These are phyloP conservation scores for Epiblema foenella DNA, from an alignment of 2,888 invertebrate genomes.

Conservation along the genomic window DNA sequence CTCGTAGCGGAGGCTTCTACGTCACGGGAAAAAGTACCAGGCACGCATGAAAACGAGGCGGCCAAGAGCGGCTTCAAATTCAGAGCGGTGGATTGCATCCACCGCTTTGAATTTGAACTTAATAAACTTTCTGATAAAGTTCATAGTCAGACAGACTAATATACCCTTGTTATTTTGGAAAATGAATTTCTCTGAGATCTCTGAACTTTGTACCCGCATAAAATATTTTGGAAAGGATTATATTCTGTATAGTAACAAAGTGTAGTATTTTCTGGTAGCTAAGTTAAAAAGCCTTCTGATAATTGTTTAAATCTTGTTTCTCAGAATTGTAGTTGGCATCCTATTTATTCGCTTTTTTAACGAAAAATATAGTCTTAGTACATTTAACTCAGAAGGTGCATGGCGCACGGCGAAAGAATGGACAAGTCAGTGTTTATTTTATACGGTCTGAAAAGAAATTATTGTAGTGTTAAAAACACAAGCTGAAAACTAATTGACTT, in stretches of 20 bases:
- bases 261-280: constrained; percentile 4
- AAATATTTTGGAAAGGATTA: constrained; percentile 29
- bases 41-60: constrained; percentile 11
- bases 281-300: not conserved
- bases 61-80: constrained; percentile 1
- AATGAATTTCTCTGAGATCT: constrained; percentile 15
- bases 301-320: not conserved
- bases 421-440: no score
- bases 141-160: not conserved
- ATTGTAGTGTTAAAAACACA: no score
- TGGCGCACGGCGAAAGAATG: no score
- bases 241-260: constrained; percentile 11
- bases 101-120: not conserved
- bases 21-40: constrained; percentile 35
- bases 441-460: no score
- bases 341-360: no score
- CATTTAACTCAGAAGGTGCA: no score
- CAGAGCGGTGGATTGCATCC: not conserved
- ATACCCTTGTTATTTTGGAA: constrained; percentile 18
- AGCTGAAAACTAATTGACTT: no score
- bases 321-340: not conserved
- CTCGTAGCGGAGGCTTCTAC: constrained; percentile 36
- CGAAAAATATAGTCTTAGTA: no score
- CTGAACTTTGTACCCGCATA: constrained; percentile 19
- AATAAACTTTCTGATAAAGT: not conserved